Conservation (phyloP, 1,140 invertebrate species). For the Thaumatotibia leucotreta region DNA sequence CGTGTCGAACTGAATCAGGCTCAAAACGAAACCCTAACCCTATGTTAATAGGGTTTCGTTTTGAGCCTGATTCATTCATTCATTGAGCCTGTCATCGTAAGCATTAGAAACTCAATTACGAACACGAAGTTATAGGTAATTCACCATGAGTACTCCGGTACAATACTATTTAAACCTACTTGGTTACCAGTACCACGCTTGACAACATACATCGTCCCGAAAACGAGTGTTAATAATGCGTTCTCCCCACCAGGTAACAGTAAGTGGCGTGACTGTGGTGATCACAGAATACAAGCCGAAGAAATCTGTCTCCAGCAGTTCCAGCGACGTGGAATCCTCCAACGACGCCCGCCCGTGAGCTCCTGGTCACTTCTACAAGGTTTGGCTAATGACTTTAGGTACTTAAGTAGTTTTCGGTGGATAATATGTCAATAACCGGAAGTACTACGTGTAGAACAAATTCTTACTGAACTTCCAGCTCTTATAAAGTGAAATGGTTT, state of each 20-base stretch:
- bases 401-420: background rate
- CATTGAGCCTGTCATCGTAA: too few relatives aligned
- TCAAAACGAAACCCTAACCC: too few relatives aligned
- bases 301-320: conserved; percentile 69
- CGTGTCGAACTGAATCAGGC: too few relatives aligned
- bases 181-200: too few relatives aligned
- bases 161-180: too few relatives aligned
- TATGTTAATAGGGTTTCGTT: too few relatives aligned
- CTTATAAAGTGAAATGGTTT: background rate
- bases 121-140: too few relatives aligned
- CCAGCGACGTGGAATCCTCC: conserved; percentile 71
- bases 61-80: too few relatives aligned
- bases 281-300: conserved; percentile 98
- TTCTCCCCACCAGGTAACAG: conserved; percentile 84
- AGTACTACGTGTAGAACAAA: background rate
- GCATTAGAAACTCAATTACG: too few relatives aligned
- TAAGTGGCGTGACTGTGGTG: conserved; percentile 96
- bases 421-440: background rate
- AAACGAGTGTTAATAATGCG: background rate
- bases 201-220: too few relatives aligned
- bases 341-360: conserved; percentile 67
- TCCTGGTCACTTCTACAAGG: conserved; percentile 7
- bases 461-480: too few relatives aligned
- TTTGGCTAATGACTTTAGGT: background rate
- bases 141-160: too few relatives aligned